Conservation (phyloP, 2,888 invertebrate genomes). For the Scaptomyza reducta region DNA sequence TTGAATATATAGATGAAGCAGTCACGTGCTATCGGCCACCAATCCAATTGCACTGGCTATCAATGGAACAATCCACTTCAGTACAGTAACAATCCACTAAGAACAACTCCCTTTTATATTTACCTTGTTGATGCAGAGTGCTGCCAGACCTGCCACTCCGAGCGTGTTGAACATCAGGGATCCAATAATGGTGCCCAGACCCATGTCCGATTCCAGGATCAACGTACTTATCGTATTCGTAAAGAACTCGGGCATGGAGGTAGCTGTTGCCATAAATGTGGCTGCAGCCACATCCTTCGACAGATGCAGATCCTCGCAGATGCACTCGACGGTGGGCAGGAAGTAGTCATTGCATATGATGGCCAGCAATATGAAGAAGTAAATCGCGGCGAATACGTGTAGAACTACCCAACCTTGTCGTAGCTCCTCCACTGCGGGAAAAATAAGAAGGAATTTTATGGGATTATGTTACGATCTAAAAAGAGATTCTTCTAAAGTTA, state of each 20-base stretch:
- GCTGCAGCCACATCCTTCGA: slow-evolving; percentile 97
- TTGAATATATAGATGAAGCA: slow-evolving; percentile 90
- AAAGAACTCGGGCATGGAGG: slow-evolving; percentile 97
- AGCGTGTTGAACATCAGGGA: slow-evolving; percentile 94
- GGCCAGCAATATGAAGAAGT: slow-evolving; percentile 93
- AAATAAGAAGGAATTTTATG: no score
- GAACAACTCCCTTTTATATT: slow-evolving; percentile 30
- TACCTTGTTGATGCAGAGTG: slow-evolving; percentile 90
- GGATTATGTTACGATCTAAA: no score
- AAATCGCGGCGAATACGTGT: slow-evolving; percentile 91
- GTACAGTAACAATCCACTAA: neutral
- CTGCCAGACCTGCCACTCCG: slow-evolving; percentile 92
- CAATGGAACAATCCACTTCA: neutral
- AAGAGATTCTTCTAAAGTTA: no score
- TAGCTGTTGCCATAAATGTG: slow-evolving; percentile 98
- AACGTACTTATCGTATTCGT: slow-evolving; percentile 95
- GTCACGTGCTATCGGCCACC: slow-evolving; percentile 93
- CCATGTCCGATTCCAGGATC: slow-evolving; percentile 92
- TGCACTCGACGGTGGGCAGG: slow-evolving; percentile 93
- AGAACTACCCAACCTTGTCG: slow-evolving; percentile 91
- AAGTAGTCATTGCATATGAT: slow-evolving; percentile 96
- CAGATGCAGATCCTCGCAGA: slow-evolving; percentile 91
- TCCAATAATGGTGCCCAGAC: slow-evolving; percentile 94
- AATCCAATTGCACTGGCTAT: slow-evolving; percentile 91
- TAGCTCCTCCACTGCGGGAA: slow-evolving; percentile 86